phyloP scores from a whole-genome alignment of 2,797 vertebrate species.

The Thaleichthys pacificus region DNA sequence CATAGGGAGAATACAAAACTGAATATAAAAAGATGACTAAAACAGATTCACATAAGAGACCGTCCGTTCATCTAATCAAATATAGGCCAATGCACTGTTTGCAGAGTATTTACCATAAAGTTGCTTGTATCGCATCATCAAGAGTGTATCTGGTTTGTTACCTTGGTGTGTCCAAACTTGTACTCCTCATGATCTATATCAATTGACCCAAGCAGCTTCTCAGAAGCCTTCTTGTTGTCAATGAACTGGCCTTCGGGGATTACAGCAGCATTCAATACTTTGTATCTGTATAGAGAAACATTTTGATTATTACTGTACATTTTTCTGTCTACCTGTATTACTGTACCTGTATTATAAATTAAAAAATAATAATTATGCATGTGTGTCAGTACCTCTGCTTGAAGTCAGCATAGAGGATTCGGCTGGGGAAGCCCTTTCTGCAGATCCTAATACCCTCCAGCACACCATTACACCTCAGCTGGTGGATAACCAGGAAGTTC shows the following conservation, averaged over 20 bases:
- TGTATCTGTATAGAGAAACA: neutral
- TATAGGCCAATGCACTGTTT: no score
- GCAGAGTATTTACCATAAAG: no score
- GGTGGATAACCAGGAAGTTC: constrained; percentile 80
- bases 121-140: no score
- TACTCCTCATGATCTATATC: neutral
- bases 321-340: no score
- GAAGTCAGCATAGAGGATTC: constrained; percentile 81
- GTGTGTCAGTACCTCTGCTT: constrained; percentile 68
- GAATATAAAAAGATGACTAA: neutral
- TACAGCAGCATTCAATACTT: constrained; percentile 9
- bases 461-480: constrained; percentile 81
- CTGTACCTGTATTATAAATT: no score
- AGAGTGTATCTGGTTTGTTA: neutral
- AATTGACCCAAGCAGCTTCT: constrained; percentile 13
- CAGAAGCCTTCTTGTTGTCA: constrained; percentile 13
- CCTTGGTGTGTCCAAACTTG: constrained; percentile 15
- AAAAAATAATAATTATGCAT: neutral
- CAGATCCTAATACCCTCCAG: constrained; percentile 83
- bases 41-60: neutral
- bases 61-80: no score
- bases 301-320: neutral
- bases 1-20: neutral
- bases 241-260: constrained; percentile 9
- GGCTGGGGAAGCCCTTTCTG: constrained; percentile 82